A percentile compares a stretch with the other conserved stretches of the same genome.
phyloP scores from a whole-genome alignment of 2,888 invertebrate genomes.

The Azorinus chamasolen region DNA sequence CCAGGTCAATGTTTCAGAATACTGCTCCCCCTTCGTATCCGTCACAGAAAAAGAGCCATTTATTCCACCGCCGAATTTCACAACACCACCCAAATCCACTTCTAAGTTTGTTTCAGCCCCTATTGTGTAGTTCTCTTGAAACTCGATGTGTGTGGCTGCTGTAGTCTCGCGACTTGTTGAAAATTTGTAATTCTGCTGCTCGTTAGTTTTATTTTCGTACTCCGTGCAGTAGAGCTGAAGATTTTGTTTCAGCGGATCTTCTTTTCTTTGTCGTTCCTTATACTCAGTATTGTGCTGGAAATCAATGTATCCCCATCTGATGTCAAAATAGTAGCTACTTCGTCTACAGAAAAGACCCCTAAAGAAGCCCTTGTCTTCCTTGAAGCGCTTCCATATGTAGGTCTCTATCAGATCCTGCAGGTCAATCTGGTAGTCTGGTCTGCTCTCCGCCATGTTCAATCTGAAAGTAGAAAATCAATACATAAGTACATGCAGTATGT shows the following conservation, averaged over 20 bases:
- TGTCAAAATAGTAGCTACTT: constrained; percentile 60
- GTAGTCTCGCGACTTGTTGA: constrained; percentile 58
- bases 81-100: constrained; percentile 60
- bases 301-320: constrained; percentile 69
- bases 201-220: constrained; percentile 65
- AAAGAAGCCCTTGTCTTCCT: constrained; percentile 36
- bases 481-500: not conserved
- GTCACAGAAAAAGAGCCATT: constrained; percentile 65
- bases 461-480: constrained; percentile 3
- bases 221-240: constrained; percentile 63
- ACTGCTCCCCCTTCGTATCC: constrained; percentile 60
- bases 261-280: constrained; percentile 20
- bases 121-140: constrained; percentile 68
- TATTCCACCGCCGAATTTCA: constrained; percentile 62
- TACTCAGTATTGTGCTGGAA: constrained; percentile 65
- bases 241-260: constrained; percentile 31
- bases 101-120: constrained; percentile 65
- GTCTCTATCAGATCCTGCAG: constrained; percentile 61
- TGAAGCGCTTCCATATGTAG: constrained; percentile 62
- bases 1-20: constrained; percentile 61
- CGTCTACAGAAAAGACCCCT: constrained; percentile 44
- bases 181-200: constrained; percentile 63
- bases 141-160: constrained; percentile 58
- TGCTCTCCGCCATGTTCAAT: constrained; percentile 2
- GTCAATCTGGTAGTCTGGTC: constrained; percentile 45